phyloP scores from a whole-genome alignment of 1,140 invertebrate genomes.

The Drosophila kepulauana region DNA sequence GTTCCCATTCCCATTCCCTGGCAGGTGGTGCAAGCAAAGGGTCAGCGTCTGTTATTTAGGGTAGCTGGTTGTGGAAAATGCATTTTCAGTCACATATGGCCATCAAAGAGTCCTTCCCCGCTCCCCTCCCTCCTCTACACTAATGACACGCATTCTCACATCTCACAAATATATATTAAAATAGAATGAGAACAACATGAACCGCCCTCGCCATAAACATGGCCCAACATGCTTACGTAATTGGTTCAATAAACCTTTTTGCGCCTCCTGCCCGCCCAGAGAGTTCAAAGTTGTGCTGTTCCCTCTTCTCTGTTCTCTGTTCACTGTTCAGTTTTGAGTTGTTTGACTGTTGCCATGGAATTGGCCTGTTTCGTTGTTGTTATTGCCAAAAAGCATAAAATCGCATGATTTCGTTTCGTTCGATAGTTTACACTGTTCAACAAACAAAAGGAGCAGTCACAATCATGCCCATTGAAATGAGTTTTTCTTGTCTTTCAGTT shows the following conservation, averaged over 20 bases:
- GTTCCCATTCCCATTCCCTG: conserved; percentile 37
- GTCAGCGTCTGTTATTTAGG: conserved; percentile 66
- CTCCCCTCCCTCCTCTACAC: conserved; percentile 32
- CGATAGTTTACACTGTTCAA: conserved; percentile 31
- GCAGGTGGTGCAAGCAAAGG: conserved; percentile 41
- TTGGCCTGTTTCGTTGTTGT: conserved; percentile 46
- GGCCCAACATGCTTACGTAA: conserved; percentile 63
- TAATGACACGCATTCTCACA: conserved; percentile 57
- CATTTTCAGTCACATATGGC: conserved; percentile 55
- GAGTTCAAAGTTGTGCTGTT: no score
- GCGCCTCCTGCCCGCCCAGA: neutral
- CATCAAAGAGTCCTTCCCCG: conserved; percentile 10
- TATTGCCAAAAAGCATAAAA: conserved; percentile 52
- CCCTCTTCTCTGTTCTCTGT: neutral
- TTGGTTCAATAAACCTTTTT: conserved; percentile 80
- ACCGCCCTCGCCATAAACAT: conserved; percentile 3
- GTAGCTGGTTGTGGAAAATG: conserved; percentile 68
- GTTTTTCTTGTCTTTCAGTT: conserved; percentile 87
- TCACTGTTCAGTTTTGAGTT: conserved; percentile 54
- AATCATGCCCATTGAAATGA: neutral
- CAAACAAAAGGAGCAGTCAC: conserved; percentile 8
- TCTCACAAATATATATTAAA: conserved; percentile 1
- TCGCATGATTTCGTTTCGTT: conserved; percentile 45
- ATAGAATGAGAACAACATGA: conserved; percentile 11
- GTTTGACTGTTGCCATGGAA: conserved; percentile 74